Evolutionary conservation across 2,888 invertebrate genomes (phyloP).

Genomic region (Torymus tubicola): DNA sequence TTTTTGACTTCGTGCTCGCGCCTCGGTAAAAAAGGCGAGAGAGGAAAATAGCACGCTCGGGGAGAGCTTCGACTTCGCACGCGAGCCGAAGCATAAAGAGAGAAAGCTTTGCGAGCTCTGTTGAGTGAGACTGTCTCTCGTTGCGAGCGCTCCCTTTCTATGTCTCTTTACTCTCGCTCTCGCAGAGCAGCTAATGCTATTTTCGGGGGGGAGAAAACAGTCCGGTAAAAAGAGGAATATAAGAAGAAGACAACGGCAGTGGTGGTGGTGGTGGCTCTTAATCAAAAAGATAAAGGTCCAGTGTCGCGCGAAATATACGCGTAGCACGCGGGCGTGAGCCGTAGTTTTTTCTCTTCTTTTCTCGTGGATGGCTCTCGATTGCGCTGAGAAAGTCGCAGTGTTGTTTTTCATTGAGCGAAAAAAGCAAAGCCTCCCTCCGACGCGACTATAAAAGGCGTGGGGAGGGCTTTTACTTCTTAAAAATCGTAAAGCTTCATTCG

Average conservation of each 20-base stretch:
- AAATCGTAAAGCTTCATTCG: slow-evolving; percentile 44
- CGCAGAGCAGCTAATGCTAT: slow-evolving; percentile 30
- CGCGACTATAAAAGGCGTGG: slow-evolving; percentile 23
- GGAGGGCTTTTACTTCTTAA: slow-evolving; percentile 36
- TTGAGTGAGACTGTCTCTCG: slow-evolving; percentile 19
- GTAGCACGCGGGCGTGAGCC: slow-evolving; percentile 1
- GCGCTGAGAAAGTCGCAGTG: neutral
- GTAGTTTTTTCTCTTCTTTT: neutral
- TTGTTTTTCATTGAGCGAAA: slow-evolving; percentile 29
- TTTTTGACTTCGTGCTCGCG: neutral
- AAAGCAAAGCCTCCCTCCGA: slow-evolving; percentile 19
- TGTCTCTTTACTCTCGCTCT: slow-evolving; percentile 43
- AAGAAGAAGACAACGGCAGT: neutral
- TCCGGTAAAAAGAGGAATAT: neutral
- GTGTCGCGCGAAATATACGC: slow-evolving; percentile 18
- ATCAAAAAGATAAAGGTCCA: slow-evolving; percentile 37
- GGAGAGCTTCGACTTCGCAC: slow-evolving; percentile 28
- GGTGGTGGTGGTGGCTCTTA: neutral
- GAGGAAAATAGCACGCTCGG: neutral
- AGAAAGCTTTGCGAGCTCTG: slow-evolving; percentile 1
- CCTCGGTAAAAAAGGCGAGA: neutral
- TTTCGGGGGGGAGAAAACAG: slow-evolving; percentile 31
- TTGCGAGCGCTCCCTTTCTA: slow-evolving; percentile 37
- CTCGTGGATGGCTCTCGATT: slow-evolving; percentile 9
- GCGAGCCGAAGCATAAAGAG: slow-evolving; percentile 12